Evolutionary conservation across 64 coral and sea anemone species (phyloP).

Genomic region (Montipora sp.): DNA sequence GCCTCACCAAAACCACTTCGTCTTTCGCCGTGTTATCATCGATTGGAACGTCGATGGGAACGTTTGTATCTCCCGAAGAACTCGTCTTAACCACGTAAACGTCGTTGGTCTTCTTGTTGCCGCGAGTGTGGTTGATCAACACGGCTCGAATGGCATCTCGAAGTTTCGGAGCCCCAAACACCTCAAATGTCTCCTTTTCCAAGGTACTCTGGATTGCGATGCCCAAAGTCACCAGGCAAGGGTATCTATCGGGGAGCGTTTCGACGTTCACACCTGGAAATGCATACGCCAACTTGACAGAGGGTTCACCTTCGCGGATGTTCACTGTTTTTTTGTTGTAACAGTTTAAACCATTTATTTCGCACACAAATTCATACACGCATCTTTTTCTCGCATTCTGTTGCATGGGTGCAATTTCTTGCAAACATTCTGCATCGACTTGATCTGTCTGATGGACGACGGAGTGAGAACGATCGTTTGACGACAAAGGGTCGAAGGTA

Average conservation of each 20-base stretch:
- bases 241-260: background rate
- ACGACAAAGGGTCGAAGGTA: too few relatives aligned
- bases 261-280: background rate
- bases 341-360: too few relatives aligned
- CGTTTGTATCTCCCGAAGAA: background rate
- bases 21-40: background rate
- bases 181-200: background rate
- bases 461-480: too few relatives aligned
- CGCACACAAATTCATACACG: too few relatives aligned
- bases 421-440: too few relatives aligned
- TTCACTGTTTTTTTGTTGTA: too few relatives aligned
- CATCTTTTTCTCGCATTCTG: too few relatives aligned
- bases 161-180: background rate
- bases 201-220: background rate
- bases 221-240: background rate
- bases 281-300: background rate
- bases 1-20: background rate
- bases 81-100: background rate
- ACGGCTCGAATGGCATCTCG: background rate
- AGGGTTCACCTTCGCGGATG: background rate
- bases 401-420: too few relatives aligned
- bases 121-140: background rate
- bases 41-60: background rate
- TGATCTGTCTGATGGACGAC: too few relatives aligned
- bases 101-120: background rate